A percentile compares a stretch with the other conserved stretches of the same genome.
Conservation (phyloP, 2,113 vertebrate genomes). For the Speoplatyrhinus poulsoni region DNA sequence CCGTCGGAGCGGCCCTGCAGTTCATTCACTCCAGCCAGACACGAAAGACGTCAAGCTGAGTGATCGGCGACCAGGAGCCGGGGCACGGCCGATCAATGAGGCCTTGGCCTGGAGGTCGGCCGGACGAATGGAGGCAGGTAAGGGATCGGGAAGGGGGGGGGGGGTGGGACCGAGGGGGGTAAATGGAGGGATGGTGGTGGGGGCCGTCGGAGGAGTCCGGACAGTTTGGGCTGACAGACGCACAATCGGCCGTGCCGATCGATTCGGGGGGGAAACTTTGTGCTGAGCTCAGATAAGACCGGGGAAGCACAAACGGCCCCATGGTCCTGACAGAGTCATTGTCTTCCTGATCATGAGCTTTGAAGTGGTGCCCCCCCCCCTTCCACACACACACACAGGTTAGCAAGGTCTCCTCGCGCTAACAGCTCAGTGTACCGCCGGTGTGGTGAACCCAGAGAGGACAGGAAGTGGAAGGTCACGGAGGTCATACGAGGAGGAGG, state of each 20-base stretch:
- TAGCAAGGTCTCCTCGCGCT: constrained; percentile 1
- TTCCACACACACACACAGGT: too few relatives aligned
- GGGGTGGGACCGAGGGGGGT: constrained; percentile 13
- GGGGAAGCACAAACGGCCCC: constrained; percentile 46
- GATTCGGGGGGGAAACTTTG: constrained; percentile 48
- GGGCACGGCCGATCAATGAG: constrained; percentile 60
- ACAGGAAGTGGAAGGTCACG: neutral
- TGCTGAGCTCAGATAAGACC: constrained; percentile 69
- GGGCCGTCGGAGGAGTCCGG: neutral
- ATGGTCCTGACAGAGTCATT: neutral
- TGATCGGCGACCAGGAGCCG: constrained; percentile 60
- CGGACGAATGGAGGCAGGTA: constrained; percentile 16
- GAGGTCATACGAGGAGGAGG: too few relatives aligned
- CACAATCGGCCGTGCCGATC: constrained; percentile 62
- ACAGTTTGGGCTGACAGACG: constrained; percentile 59
- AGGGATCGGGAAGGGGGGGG: constrained; percentile 1
- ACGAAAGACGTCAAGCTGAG: constrained; percentile 63
- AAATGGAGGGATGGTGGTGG: neutral
- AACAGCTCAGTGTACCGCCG: neutral
- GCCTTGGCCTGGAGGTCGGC: constrained; percentile 48
- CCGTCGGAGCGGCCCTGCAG: constrained; percentile 58
- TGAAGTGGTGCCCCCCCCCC: too few relatives aligned
- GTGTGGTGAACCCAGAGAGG: neutral
- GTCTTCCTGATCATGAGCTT: too few relatives aligned
- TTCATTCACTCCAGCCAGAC: constrained; percentile 68